Conservation (phyloP, 2,113 vertebrate genomes). For the human (Homo sapiens) region GRCh38 chr2:4663501-4664000, state of each 20-base stretch:
- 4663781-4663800: background rate
- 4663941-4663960: background rate
- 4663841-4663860: background rate
- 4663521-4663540: background rate
- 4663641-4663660: background rate
- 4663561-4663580: background rate
- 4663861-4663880: background rate
- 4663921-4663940: too few species aligned
- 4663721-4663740: too few species aligned
- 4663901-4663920: background rate
- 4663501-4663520: background rate
- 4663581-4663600: too few species aligned
- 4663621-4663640: too few species aligned
- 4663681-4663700: background rate
- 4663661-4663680: fast-evolving
- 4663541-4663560: background rate
- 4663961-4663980: background rate
- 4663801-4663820: background rate
- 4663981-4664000: background rate
- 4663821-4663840: background rate
- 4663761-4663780: background rate
- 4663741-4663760: background rate
- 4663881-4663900: background rate
- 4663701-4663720: too few species aligned
- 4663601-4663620: too few species aligned